phyloP scores from a whole-genome alignment of 2,888 invertebrate species.

The Anthrax anthrax region DNA sequence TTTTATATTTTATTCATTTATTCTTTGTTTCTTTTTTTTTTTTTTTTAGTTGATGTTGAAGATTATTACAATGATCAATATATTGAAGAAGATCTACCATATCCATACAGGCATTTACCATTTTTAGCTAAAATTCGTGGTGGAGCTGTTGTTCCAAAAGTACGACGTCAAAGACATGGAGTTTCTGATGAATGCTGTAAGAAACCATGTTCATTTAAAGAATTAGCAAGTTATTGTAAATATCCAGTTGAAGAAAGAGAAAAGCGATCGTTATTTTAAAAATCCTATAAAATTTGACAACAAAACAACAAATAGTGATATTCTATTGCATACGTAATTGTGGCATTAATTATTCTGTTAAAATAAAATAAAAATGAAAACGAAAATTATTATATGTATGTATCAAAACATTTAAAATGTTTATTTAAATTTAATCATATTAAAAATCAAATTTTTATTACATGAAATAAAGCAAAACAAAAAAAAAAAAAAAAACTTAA shows the following conservation, averaged over 20 bases:
- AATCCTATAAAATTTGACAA: no score
- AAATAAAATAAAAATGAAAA: no score
- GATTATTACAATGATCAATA: slow-evolving; percentile 5
- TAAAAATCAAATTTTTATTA: no score
- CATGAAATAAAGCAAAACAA: no score
- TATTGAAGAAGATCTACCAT: slow-evolving; percentile 1
- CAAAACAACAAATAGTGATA: no score
- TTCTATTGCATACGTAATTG: no score
- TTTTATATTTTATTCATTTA: no score
- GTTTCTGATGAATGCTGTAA: slow-evolving; percentile 7
- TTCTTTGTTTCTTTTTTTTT: background rate
- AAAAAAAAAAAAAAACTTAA: no score
- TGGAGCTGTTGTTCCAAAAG: slow-evolving; percentile 4
- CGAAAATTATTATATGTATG: no score
- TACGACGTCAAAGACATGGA: slow-evolving; percentile 4
- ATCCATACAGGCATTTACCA: slow-evolving; percentile 1
- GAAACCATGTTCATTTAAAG: slow-evolving; percentile 5
- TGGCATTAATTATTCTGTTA: no score
- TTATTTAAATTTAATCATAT: no score
- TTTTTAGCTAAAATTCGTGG: slow-evolving; percentile 3
- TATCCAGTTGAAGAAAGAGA: background rate
- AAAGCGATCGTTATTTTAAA: background rate
- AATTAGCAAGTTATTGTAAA: slow-evolving; percentile 5
- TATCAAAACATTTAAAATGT: no score
- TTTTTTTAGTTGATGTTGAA: slow-evolving; percentile 1